These are phyloP conservation scores for Platorchestia sp. DNA, from an alignment of 1,140 invertebrate species.

Conservation along the genomic window DNA sequence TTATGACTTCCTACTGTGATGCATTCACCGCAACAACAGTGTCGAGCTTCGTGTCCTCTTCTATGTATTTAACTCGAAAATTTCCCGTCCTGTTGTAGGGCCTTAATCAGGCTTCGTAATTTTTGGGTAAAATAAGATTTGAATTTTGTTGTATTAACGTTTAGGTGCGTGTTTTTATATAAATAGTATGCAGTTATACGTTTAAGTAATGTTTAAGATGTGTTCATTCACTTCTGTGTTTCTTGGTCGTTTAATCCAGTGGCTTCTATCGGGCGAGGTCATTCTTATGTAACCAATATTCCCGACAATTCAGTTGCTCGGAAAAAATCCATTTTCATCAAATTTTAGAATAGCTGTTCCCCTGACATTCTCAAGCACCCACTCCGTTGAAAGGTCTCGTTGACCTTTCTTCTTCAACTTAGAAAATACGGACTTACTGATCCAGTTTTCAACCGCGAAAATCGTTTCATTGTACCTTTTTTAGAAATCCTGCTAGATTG, in stretches of 20 bases:
- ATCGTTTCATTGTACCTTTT: neutral
- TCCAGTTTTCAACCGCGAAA: neutral
- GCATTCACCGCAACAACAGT: no score
- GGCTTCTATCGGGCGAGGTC: neutral
- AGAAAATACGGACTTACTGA: neutral
- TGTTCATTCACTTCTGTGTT: neutral
- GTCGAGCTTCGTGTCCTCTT: no score
- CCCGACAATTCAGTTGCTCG: neutral
- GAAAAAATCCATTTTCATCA: neutral
- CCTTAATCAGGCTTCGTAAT: no score
- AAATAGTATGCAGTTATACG: no score
- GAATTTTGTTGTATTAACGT: no score
- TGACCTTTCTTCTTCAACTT: neutral
- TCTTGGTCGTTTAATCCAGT: neutral
- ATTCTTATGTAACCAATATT: neutral
- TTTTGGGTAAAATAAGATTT: no score
- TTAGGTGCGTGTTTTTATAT: no score
- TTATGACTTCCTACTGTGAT: no score
- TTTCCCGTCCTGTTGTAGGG: no score
- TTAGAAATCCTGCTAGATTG: neutral
- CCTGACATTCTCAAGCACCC: conserved; percentile 7
- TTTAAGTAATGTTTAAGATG: no score
- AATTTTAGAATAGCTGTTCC: neutral
- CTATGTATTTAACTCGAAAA: no score
- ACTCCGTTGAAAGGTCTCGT: neutral